These are phyloP conservation scores for Coturnix japonica DNA, from an alignment of 2,113 vertebrate species.

Conservation along the genomic window DNA sequence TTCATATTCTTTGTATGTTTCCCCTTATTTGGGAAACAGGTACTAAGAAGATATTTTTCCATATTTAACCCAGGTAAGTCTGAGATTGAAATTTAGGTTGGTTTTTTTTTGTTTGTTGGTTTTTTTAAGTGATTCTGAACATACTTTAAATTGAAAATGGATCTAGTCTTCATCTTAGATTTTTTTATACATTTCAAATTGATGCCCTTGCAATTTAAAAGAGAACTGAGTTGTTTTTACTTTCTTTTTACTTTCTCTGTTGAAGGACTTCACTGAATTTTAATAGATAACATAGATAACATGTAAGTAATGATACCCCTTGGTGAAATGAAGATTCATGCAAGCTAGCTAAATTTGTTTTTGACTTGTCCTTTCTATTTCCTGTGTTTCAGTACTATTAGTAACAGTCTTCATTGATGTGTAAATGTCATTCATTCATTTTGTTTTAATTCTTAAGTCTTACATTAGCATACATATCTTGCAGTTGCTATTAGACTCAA, in stretches of 20 bases:
- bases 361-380: neutral
- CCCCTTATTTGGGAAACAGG: neutral
- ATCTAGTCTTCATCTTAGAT: neutral
- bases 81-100: neutral
- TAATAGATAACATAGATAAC: neutral
- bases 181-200: neutral
- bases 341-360: neutral
- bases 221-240: fast-evolving
- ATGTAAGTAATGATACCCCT: neutral
- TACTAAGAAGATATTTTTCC: neutral
- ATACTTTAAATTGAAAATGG: neutral
- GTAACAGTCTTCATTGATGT: neutral
- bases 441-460: neutral
- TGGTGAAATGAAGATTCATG: neutral
- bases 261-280: neutral
- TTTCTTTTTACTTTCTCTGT: neutral
- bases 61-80: neutral
- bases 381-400: neutral
- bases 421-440: neutral
- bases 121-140: neutral
- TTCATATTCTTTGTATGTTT: neutral
- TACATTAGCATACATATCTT: neutral
- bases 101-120: fast-evolving
- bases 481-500: neutral
- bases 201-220: neutral